Percentiles rank a stretch among this genome's conserved stretches.
These are phyloP conservation scores for Eristalinus aeneus DNA, from an alignment of 2,888 invertebrate species.

Conservation along the genomic window DNA sequence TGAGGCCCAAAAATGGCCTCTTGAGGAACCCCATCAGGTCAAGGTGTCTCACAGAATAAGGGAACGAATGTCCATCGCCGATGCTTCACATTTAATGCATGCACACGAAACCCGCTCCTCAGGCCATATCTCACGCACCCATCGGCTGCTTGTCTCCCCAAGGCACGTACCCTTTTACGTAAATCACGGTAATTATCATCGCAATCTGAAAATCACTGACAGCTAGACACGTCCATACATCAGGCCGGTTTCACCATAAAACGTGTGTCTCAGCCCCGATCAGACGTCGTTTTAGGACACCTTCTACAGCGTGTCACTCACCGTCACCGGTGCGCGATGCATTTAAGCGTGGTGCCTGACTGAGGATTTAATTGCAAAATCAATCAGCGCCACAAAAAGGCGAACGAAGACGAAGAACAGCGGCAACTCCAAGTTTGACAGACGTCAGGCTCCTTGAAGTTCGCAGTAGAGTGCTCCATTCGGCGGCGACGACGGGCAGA, in stretches of 20 bases:
- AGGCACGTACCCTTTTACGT: constrained; percentile 3
- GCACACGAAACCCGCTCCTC: neutral
- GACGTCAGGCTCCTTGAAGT: constrained; percentile 66
- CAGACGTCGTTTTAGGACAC: constrained; percentile 47
- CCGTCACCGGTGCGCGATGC: neutral
- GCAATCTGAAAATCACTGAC: constrained; percentile 45
- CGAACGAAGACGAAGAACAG: constrained; percentile 1
- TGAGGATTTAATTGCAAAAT: constrained; percentile 68
- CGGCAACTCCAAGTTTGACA: constrained; percentile 57
- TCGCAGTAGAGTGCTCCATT: constrained; percentile 23
- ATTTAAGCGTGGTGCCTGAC: constrained; percentile 33
- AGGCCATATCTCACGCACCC: neutral
- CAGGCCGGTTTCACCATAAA: constrained; percentile 44
- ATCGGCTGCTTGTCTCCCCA: neutral
- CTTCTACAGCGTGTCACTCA: constrained; percentile 12
- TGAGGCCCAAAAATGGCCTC: neutral
- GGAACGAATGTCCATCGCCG: neutral
- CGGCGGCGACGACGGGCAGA: constrained; percentile 6
- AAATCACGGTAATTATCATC: constrained; percentile 42
- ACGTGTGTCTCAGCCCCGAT: constrained; percentile 17
- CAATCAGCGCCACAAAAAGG: constrained; percentile 43
- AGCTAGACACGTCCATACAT: constrained; percentile 33
- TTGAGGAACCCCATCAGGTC: neutral
- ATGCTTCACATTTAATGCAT: neutral
- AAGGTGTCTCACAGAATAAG: neutral